phyloP scores from a whole-genome alignment of 2,113 vertebrate genomes.

The Pterophyllum scalare region DNA sequence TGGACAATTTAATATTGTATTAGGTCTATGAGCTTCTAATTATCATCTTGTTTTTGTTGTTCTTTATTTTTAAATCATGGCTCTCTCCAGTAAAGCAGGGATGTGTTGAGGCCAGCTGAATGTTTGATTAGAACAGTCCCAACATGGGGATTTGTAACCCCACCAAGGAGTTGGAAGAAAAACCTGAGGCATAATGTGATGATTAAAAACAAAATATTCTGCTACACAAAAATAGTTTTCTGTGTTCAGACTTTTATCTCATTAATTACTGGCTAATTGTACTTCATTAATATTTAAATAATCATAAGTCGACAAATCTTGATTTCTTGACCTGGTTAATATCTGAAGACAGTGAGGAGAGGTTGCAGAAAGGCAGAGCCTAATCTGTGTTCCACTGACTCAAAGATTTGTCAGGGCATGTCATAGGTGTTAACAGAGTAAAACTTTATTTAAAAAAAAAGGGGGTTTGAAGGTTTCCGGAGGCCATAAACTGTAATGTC shows the following conservation, averaged over 20 bases:
- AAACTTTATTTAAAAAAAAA: background rate
- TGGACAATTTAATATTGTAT: background rate
- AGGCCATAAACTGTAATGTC: background rate
- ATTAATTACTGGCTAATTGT: conserved; percentile 25
- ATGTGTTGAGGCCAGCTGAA: conserved; percentile 13
- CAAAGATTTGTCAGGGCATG: background rate
- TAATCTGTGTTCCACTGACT: background rate
- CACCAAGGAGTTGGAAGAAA: conserved; percentile 1
- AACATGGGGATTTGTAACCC: background rate
- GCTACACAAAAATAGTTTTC: background rate
- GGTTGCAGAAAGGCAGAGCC: background rate
- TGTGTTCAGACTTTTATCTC: conserved; percentile 20
- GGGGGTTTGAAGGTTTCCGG: background rate
- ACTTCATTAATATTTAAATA: conserved; percentile 7
- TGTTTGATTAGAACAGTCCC: background rate
- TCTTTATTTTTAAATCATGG: background rate
- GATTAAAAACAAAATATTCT: conserved; percentile 21
- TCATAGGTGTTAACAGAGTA: background rate
- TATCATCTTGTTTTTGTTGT: conserved; percentile 10
- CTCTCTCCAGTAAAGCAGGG: background rate
- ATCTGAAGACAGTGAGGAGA: background rate
- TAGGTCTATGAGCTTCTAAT: conserved; percentile 6
- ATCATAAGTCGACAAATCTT: background rate
- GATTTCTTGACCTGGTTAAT: conserved; percentile 16
- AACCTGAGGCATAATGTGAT: background rate